Evolutionary conservation across 64 coral and sea anemone species (phyloP), one percentile per base, ranked within the genome.

Genomic region (Dendrophyllia cribrosa): DNA sequence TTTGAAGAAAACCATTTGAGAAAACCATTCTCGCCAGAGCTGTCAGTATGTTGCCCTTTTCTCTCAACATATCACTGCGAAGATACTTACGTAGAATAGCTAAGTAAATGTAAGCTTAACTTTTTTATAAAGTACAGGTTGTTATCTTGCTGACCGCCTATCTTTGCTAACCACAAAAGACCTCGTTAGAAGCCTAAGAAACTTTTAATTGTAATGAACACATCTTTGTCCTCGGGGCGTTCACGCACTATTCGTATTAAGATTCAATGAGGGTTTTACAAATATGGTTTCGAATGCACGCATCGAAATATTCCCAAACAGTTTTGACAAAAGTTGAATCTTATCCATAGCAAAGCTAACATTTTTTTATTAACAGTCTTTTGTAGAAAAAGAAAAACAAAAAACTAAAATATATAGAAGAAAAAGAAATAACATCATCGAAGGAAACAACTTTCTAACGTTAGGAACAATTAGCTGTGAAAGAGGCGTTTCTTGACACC

Each of bases 151-250:
- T 45, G 13, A 83, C 60, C 44, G 11, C 80, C 34, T 84, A 23
- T 66, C 80, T 84, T 51, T 68, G 22, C 45, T 23, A n/a, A 12
- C 6, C 80, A 68, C 63, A 14, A 51, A 84, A 84, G 80, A 67
- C 43, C 59, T 84, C 80, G 62, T 84, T 68, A 50, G 17, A n/a
- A 84, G 62, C 80, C 62, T 67, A 24, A 67, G 62, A 84, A 67
- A 84, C 4, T 67, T 84, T 84, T 67, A 84, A 84, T 84, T 84
- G 80, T 84, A 84, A 67, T 84, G 80, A 84, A 68, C 43, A 51
- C 78, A 63, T 67, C 44, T 50, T 66, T 84, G 80, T 68, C 45
- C 62, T n/a, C 43, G 19, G 55, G 80, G 80, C 80, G 80, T 84
- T 84, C 45, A n/a, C n/a, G 60, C 46, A 7, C 80, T 68, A 49